phyloP scores from a whole-genome alignment of 1,140 invertebrate genomes.

The Zaprionus vittiger region DNA sequence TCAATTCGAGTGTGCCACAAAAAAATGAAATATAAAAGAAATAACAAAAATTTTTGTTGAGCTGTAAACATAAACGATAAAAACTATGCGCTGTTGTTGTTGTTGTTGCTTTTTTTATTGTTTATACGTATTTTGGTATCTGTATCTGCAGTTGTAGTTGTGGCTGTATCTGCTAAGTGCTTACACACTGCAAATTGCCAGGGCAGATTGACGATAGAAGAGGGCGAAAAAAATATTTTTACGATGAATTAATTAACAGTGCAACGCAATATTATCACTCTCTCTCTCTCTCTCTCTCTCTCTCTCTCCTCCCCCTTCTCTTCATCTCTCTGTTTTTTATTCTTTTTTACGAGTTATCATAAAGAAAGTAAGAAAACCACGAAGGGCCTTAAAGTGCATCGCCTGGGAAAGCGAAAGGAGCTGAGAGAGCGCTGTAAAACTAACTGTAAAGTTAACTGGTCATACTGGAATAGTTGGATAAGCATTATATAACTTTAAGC shows the following conservation, averaged over 20 bases:
- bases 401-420: not conserved
- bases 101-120: constrained; percentile 1
- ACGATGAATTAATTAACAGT: constrained; percentile 75
- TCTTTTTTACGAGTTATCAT: constrained; percentile 12
- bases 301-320: not conserved
- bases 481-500: not conserved
- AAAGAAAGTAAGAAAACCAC: constrained; percentile 6
- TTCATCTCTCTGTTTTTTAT: not conserved
- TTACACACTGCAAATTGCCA: constrained; percentile 1
- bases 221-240: constrained; percentile 47
- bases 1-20: constrained; percentile 40
- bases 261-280: constrained; percentile 29
- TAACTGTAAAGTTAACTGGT: not conserved
- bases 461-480: not conserved
- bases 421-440: not conserved
- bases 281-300: not conserved
- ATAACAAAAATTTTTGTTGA: constrained; percentile 28
- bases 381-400: constrained; percentile 1
- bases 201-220: constrained; percentile 15
- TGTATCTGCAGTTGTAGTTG: not conserved
- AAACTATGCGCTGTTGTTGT: constrained; percentile 31
- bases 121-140: constrained; percentile 21
- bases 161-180: constrained; percentile 3
- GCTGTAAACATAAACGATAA: constrained; percentile 42
- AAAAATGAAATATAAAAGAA: constrained; percentile 21